phyloP scores from a whole-genome alignment of 2,113 vertebrate species.

The Tupaia tana region DNA sequence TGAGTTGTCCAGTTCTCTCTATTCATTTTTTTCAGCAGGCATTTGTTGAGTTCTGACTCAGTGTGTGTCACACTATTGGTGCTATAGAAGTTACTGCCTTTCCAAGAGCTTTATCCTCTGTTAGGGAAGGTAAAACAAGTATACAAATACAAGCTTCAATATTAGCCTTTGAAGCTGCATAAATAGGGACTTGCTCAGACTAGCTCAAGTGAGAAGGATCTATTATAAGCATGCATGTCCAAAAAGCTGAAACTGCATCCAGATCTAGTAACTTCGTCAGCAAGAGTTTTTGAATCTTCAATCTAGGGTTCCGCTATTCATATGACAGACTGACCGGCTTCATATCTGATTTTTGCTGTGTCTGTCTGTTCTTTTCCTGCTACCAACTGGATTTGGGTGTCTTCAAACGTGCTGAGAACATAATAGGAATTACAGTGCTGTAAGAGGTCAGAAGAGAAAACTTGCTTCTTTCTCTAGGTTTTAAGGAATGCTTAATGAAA shows the following conservation, averaged over 20 bases:
- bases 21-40: background rate
- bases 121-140: background rate
- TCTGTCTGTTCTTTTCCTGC: slow-evolving; percentile 23
- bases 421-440: background rate
- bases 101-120: background rate
- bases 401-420: background rate
- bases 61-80: background rate
- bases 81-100: background rate
- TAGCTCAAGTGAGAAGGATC: background rate
- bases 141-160: background rate
- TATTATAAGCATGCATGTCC: background rate
- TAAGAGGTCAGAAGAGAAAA: slow-evolving; percentile 23
- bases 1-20: background rate
- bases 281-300: slow-evolving; percentile 2
- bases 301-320: background rate
- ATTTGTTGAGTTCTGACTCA: slow-evolving; percentile 19
- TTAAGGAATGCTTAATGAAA: slow-evolving; percentile 29
- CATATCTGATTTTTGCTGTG: background rate
- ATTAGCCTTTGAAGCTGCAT: background rate
- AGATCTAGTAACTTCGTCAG: slow-evolving; percentile 17
- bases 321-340: background rate
- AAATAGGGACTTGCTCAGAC: background rate
- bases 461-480: slow-evolving; percentile 19
- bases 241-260: slow-evolving; percentile 32
- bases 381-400: background rate